Evolutionary conservation across 2,113 vertebrate species (phyloP).

Genomic region (Barbus barbus): DNA sequence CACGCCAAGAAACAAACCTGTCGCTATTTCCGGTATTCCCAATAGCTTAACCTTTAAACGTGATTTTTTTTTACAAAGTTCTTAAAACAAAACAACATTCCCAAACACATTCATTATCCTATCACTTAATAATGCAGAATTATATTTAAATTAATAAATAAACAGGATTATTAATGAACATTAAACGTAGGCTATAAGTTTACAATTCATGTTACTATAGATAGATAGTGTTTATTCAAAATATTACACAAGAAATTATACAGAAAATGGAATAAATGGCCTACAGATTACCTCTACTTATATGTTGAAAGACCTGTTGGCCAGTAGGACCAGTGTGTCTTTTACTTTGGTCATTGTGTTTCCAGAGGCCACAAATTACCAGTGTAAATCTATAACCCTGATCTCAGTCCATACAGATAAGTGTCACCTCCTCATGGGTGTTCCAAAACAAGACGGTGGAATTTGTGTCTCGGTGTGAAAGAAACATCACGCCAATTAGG

Average conservation of each 20-base stretch:
- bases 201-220: neutral
- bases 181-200: neutral
- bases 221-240: neutral
- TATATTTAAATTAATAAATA: neutral
- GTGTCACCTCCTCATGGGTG: neutral
- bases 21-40: neutral
- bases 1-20: constrained; percentile 34
- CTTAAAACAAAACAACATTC: neutral
- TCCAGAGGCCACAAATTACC: neutral
- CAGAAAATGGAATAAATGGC: neutral
- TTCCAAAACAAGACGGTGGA: neutral
- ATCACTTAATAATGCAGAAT: neutral
- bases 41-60: neutral
- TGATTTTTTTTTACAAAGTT: neutral
- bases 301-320: neutral
- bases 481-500: neutral
- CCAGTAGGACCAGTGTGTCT: neutral
- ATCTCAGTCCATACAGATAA: neutral
- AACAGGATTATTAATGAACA: neutral
- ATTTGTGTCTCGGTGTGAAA: neutral
- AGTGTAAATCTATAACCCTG: neutral
- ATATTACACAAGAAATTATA: neutral
- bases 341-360: neutral
- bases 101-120: neutral
- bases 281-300: neutral